Base-by-base conservation (phyloP, 2,888 invertebrate genomes). In the Erebia palarica region DNA sequence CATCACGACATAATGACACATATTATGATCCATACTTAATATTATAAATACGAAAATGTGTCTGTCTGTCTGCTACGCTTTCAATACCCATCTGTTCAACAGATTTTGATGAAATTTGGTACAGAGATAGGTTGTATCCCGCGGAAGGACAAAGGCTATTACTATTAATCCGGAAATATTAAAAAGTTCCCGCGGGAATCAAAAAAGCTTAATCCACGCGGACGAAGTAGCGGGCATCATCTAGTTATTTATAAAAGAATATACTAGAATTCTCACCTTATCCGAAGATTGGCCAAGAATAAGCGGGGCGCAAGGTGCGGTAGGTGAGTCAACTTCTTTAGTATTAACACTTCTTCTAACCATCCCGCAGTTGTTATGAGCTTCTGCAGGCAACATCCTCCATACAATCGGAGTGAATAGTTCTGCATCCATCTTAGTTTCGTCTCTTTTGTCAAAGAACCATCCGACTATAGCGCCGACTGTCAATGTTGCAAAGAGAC, bases 401-500 rank as follows among this genome's bases (percentile, higher is more conserved):
- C 91, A 91, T 21, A 92, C 78, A 0, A 77, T 75, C 1, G 92
- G 92, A 4, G 91, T 89, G 79, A 82, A 93, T 68, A 93, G 74
- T 78, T 93, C 92, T 11, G 86, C 85, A 78, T 93, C 92, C 85
- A 89, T 76, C 69, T 82, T 84, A 8, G 84, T 77, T 1, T 69
- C 72, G 1, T 82, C 79, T 2, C 73, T 79, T 47, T 79, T 79
- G 77, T 93, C 93, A 70, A 84, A 87, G 21, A 86, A 74, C 81
- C 83, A 90, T 3, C 92, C 93, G n/a, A 96, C 95, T 16, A 96
- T 78, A 2, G 95, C 90, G 0, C 97, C 97, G 0, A 97, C 95
- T 0, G 95, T 70, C 21, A 97, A 81, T 0, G 96, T 96, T 0
- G 95, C 94, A 0, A 94, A 65, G 0, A 96, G 93, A 0, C 97